Evolutionary conservation across 1,140 invertebrate genomes (phyloP).

Genomic region (Prorops nasuta): DNA sequence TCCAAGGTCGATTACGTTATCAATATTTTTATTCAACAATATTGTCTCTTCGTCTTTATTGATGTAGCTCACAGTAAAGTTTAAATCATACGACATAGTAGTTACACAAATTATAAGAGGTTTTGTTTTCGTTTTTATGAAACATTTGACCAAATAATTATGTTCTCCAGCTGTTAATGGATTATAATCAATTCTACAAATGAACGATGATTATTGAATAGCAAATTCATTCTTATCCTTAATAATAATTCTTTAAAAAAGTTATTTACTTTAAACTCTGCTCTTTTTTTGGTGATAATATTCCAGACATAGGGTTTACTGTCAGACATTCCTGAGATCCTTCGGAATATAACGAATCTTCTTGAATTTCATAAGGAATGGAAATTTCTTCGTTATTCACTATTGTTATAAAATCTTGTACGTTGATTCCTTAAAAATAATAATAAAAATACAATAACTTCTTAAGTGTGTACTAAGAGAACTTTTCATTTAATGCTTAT

Average conservation of each 20-base stretch:
- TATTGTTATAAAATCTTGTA: constrained; percentile 28
- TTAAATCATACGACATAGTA: constrained; percentile 35
- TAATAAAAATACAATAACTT: background rate
- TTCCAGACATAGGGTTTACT: constrained; percentile 43
- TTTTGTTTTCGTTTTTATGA: constrained; percentile 42
- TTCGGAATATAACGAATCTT: constrained; percentile 40
- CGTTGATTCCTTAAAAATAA: constrained; percentile 22
- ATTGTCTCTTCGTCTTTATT: constrained; percentile 18
- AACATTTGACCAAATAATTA: constrained; percentile 44
- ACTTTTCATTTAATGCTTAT: background rate
- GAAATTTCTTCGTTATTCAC: constrained; percentile 45
- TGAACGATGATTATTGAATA: too few relatives aligned
- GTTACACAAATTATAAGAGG: constrained; percentile 40
- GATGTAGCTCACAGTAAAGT: constrained; percentile 24
- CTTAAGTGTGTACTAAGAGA: background rate
- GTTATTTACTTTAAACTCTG: too few relatives aligned
- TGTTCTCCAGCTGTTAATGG: constrained; percentile 37
- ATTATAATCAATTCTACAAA: constrained; percentile 42
- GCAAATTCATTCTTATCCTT: too few relatives aligned
- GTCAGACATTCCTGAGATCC: constrained; percentile 35
- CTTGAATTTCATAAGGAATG: constrained; percentile 38
- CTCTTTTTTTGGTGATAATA: constrained; percentile 22
- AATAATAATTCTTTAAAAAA: too few relatives aligned
- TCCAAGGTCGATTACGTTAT: constrained; percentile 48
- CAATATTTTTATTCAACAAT: constrained; percentile 26